Base-by-base conservation (phyloP, 2,113 vertebrate genomes). In the Melanerpes formicivorus region DNA sequence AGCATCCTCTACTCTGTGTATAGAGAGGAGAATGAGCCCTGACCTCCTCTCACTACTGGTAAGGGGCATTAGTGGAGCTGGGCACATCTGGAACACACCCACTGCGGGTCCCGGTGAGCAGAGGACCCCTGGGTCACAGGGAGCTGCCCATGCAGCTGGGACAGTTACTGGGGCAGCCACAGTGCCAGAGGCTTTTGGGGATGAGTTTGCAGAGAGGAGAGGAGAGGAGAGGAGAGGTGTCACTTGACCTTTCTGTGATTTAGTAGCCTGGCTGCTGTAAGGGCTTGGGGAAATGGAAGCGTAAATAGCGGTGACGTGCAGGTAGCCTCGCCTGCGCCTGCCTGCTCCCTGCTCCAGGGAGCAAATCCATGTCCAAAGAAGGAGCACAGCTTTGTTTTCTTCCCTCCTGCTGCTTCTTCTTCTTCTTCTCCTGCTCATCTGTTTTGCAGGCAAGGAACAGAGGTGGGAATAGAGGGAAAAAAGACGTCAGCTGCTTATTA, bases 401-500 rank as follows among this genome's bases (percentile, higher is more conserved):
- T 16, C 19, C 26, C 34, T 29, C 23, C 29, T 17, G 11, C 11
- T 27, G 63, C 30, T 48, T 48, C 56, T 46, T 42, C 23, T 14
- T 32, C 18, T 30, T 32, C 18, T 30, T 21, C 12, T 62, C 5
- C 54, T 76, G 11, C 17, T 85, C 91, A 54, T 77, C 90, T 88
- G 50, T 78, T 74, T 85, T 56, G 16, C 76, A 73, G 80, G 56
- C 80, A 60, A 84, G 50, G 52, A 88, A 56, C 71, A 90, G 80
- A 90, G 71, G 46, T 88, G 56, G 80, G 56, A 88, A 85, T 73
- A 70, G 63, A 93, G 80, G 87, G 30, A 65, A 69, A 88, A 60
- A 81, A 74, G 52, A 32, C 10, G 9, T 90, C 87, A 90, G 80
- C 80, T 59, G 60, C 50, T 64, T 65, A 34, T 78, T 88, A 88